These are phyloP conservation scores for Chaenocephalus aceratus DNA, from an alignment of 2,113 vertebrate species.

Conservation along the genomic window DNA sequence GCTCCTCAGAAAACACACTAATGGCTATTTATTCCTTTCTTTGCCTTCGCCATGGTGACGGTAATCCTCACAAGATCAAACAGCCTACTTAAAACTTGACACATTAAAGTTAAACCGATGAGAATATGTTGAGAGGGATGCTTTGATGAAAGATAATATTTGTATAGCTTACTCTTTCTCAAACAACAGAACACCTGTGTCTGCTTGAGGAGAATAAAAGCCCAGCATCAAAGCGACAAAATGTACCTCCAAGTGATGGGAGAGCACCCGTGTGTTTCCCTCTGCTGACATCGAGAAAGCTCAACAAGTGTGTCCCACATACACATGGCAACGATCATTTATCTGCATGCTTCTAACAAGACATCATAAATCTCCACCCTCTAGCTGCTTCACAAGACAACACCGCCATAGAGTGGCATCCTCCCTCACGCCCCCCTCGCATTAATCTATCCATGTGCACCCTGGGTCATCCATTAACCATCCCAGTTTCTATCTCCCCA, in stretches of 20 bases:
- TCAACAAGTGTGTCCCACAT: slow-evolving; percentile 43
- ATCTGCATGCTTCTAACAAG: slow-evolving; percentile 54
- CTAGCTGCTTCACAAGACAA: slow-evolving; percentile 40
- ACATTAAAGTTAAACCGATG: slow-evolving; percentile 30
- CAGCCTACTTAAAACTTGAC: slow-evolving; percentile 21
- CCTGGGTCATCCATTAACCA: slow-evolving; percentile 61
- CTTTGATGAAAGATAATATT: slow-evolving; percentile 31
- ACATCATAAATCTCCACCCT: slow-evolving; percentile 62
- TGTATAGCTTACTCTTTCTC: slow-evolving; percentile 28
- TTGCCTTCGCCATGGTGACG: slow-evolving; percentile 26
- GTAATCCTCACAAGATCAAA: slow-evolving; percentile 34
- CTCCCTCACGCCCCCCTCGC: slow-evolving; percentile 27
- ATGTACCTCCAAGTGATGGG: slow-evolving; percentile 26
- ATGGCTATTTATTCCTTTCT: slow-evolving; percentile 65
- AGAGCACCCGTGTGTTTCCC: slow-evolving; percentile 31
- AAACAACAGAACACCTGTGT: slow-evolving; percentile 43
- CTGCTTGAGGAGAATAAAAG: slow-evolving; percentile 28
- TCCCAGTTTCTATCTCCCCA: slow-evolving; percentile 40
- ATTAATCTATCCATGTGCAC: slow-evolving; percentile 58
- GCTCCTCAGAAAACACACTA: slow-evolving; percentile 55
- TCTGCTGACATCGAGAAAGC: slow-evolving; percentile 44
- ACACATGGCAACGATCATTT: slow-evolving; percentile 53
- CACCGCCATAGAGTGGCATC: slow-evolving; percentile 49
- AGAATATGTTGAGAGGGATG: slow-evolving; percentile 21
- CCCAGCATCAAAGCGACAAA: not conserved